phyloP scores from a whole-genome alignment of 2,888 invertebrate species.

The Hydrotaea diabolus region DNA sequence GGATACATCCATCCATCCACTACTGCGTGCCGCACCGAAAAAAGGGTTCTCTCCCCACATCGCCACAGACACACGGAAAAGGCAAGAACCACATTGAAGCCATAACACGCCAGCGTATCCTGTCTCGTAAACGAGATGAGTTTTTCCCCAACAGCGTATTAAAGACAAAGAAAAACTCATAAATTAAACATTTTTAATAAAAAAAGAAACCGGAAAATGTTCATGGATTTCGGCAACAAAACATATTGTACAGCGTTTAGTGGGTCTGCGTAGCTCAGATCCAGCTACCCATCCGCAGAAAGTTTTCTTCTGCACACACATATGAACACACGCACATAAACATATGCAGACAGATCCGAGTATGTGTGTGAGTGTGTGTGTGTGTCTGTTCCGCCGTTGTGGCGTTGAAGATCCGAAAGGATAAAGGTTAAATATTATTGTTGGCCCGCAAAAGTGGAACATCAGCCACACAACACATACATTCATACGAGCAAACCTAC shows the following conservation, averaged over 20 bases:
- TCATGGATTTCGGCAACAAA: slow-evolving; percentile 38
- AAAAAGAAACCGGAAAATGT: slow-evolving; percentile 26
- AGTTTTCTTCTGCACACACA: slow-evolving; percentile 3
- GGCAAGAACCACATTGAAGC: slow-evolving; percentile 26
- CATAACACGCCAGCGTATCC: neutral
- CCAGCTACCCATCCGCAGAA: slow-evolving; percentile 1
- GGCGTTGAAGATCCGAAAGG: slow-evolving; percentile 6
- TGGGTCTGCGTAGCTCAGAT: slow-evolving; percentile 15
- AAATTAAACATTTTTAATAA: slow-evolving; percentile 58
- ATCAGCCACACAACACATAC: neutral
- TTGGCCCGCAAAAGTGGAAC: slow-evolving; percentile 40
- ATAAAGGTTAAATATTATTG: slow-evolving; percentile 38
- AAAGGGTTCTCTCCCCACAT: slow-evolving; percentile 26
- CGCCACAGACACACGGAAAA: slow-evolving; percentile 30
- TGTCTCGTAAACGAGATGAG: slow-evolving; percentile 5
- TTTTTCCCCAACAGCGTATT: slow-evolving; percentile 33
- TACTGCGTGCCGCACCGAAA: neutral
- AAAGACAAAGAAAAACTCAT: slow-evolving; percentile 53
- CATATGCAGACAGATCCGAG: neutral
- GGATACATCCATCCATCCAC: neutral
- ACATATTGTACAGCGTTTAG: slow-evolving; percentile 42
- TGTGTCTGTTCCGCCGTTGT: neutral
- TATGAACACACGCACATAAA: neutral
- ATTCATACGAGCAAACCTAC: too few species aligned
- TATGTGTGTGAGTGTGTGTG: too few species aligned